phyloP scores from a whole-genome alignment of 2,113 vertebrate species.

The Meles meles region DNA sequence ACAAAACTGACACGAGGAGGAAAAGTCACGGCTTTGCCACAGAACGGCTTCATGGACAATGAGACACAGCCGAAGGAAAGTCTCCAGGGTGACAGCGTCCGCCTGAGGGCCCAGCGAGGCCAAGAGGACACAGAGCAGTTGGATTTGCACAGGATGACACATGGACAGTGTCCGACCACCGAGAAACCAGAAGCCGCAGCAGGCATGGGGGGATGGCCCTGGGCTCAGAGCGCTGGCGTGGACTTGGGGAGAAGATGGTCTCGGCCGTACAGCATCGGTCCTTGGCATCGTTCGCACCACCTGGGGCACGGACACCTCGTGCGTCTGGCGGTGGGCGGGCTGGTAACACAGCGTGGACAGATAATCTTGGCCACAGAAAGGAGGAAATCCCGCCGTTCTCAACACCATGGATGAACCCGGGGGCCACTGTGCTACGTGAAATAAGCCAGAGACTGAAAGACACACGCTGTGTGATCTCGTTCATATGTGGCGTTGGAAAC shows the following conservation, averaged over 20 bases:
- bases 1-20: neutral
- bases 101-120: rapidly evolving
- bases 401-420: too few relatives aligned
- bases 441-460: neutral
- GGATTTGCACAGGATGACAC: rapidly evolving
- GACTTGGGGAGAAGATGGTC: neutral
- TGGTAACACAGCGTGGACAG: neutral
- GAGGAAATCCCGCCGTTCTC: too few relatives aligned
- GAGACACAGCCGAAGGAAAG: neutral
- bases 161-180: rapidly evolving
- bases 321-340: rapidly evolving
- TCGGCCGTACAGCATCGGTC: rapidly evolving
- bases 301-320: rapidly evolving
- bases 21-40: neutral
- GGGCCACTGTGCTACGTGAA: neutral
- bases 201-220: neutral
- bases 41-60: neutral
- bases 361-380: neutral
- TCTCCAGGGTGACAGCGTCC: neutral
- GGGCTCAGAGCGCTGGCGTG: rapidly evolving
- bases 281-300: rapidly evolving
- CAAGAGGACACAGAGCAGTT: neutral
- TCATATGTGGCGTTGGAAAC: neutral
- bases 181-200: neutral
- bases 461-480: neutral